A percentile compares a stretch with the other conserved stretches of the same genome.
These are phyloP conservation scores for Mythimna vitellina DNA, from an alignment of 2,888 invertebrate species.

Conservation along the genomic window DNA sequence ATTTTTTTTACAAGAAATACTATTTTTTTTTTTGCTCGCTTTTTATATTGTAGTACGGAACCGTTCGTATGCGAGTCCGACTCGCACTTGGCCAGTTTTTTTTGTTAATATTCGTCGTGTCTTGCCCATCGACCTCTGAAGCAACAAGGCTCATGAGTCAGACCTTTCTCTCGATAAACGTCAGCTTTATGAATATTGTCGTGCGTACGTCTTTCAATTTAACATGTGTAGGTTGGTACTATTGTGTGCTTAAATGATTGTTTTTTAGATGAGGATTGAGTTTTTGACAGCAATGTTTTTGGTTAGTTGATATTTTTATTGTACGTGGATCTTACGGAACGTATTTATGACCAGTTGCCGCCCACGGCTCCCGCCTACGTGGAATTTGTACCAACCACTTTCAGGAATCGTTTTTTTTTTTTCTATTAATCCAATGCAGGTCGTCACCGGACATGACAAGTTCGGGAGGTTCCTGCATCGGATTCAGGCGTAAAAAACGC, in stretches of 20 bases:
- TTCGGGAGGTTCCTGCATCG: no score
- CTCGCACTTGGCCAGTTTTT: not conserved
- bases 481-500: no score
- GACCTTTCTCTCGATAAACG: slow-evolving; percentile 79
- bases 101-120: slow-evolving; percentile 30
- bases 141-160: slow-evolving; percentile 79
- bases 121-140: slow-evolving; percentile 49
- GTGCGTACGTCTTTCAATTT: slow-evolving; percentile 46
- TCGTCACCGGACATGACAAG: no score
- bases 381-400: no score
- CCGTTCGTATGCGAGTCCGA: no score
- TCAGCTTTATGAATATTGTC: slow-evolving; percentile 69
- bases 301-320: slow-evolving; percentile 1
- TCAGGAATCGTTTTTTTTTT: no score
- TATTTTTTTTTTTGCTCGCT: no score
- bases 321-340: not conserved
- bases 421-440: no score
- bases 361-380: no score
- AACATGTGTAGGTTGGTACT: slow-evolving; percentile 26
- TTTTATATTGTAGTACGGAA: no score
- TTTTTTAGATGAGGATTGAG: slow-evolving; percentile 8
- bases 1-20: no score
- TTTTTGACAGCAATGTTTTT: slow-evolving; percentile 17
- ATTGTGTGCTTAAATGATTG: slow-evolving; percentile 45
- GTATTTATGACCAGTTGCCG: not conserved